phyloP scores from a whole-genome alignment of 2,888 invertebrate genomes.

The Parnassius orleans region DNA sequence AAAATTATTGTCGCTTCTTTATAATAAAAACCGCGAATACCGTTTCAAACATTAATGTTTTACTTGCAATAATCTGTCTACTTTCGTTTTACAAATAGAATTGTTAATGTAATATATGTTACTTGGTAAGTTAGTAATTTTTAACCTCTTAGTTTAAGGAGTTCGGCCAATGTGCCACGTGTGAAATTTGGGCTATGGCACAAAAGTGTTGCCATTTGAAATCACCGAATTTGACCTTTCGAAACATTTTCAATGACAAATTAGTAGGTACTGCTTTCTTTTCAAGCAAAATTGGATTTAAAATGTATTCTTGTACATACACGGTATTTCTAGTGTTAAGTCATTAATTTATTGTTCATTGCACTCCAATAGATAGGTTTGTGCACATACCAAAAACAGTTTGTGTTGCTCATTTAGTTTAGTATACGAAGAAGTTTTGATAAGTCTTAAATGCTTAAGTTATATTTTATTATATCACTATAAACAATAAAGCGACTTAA shows the following conservation, averaged over 20 bases:
- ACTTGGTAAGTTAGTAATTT: not conserved
- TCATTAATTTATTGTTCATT: not conserved
- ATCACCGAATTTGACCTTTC: not conserved
- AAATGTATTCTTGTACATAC: constrained; percentile 15
- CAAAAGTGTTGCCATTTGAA: constrained; percentile 1
- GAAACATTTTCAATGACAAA: not conserved
- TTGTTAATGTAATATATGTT: not conserved
- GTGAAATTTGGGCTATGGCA: not conserved
- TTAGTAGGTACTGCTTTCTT: not conserved
- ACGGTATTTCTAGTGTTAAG: constrained; percentile 6
- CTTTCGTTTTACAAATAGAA: not conserved
- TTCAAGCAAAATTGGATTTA: not conserved
- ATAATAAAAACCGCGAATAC: not conserved
- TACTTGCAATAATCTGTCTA: too few species aligned
- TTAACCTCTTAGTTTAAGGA: not conserved
- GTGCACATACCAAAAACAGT: constrained; percentile 15
- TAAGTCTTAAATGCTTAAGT: not conserved
- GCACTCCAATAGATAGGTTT: constrained; percentile 15
- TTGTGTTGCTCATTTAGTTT: constrained; percentile 6
- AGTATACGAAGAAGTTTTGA: constrained; percentile 27
- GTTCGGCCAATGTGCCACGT: not conserved
- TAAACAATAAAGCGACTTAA: not conserved
- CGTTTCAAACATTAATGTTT: too few species aligned
- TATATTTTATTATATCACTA: constrained; percentile 2
- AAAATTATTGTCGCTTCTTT: not conserved